Percentiles rank a stretch among this genome's conserved stretches.
These are phyloP conservation scores for Copsychus sechellarum DNA, from an alignment of 2,113 vertebrate genomes.

Conservation along the genomic window DNA sequence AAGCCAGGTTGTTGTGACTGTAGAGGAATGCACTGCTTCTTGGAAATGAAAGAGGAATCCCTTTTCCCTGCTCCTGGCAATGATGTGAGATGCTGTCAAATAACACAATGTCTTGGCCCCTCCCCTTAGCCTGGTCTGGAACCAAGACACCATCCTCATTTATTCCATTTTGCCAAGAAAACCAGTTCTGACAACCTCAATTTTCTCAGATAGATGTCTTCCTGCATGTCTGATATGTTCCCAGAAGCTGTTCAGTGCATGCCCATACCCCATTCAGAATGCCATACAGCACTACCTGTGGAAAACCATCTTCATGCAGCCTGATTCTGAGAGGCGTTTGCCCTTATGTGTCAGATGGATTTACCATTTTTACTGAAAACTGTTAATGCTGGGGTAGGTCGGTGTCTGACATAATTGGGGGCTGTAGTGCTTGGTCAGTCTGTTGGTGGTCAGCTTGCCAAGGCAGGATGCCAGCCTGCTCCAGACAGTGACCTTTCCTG, in stretches of 20 bases:
- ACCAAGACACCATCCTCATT: not conserved
- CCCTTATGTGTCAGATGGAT: not conserved
- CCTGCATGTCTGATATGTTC: not conserved
- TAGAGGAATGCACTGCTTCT: not conserved
- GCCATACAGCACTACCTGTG: not conserved
- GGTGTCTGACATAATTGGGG: accelerated
- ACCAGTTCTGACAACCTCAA: not conserved
- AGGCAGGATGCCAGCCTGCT: not conserved
- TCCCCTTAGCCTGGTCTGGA: not conserved
- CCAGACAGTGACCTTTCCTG: not conserved
- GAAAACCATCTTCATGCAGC: not conserved
- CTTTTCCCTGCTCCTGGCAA: not conserved
- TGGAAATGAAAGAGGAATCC: not conserved
- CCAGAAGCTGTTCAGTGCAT: not conserved
- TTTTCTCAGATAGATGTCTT: not conserved
- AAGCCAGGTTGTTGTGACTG: not conserved
- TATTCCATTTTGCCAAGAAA: not conserved
- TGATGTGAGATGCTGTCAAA: not conserved
- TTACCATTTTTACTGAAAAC: not conserved
- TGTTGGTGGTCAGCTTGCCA: not conserved
- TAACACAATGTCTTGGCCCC: not conserved
- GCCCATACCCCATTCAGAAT: not conserved
- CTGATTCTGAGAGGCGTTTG: not conserved
- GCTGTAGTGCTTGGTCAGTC: not conserved
- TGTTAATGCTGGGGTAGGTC: not conserved